Evolutionary conservation across 1,140 invertebrate species (phyloP), one percentile per base, ranked within the genome.

Genomic region (Drosophila nannoptera): DNA sequence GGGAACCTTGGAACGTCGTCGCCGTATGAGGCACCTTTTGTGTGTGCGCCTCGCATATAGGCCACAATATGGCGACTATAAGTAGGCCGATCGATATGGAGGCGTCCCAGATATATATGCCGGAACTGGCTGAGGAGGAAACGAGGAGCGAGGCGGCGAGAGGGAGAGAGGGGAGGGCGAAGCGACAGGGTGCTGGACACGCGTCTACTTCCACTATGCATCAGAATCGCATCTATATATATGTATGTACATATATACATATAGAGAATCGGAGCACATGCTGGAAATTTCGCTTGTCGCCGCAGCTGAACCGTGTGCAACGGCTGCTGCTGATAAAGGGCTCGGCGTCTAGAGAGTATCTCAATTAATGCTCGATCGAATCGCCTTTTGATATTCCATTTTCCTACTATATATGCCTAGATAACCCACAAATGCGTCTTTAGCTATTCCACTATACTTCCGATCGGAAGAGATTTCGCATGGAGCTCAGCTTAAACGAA

Each of bases 1-100:
- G 32, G 53, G 56, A 75, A 72, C 72, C 72, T 75, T 75, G 72
- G 52, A 61, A 62, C 72, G 67, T 69, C 53, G 49, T 35, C 69
- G 49, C 11, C 32, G 43, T 40, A 33, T 43, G 38, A 29, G 46
- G 38, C 49, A 67, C 55, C 68, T 58, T 61, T 54, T 67, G 53
- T 59, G 55, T 40, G 58, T 55, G 52, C 64, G 38, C 33, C 48
- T 54, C 62, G 68, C 49, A 66, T 53, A 66, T 65, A 66, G 68
- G 62, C 54, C 53, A 70, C 56, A 67, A 66, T 71, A 71, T 71
- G 55, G 63, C 49, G 63, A 54, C 63, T 60, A 71, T 67, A 71
- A 67, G 63, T 66, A 60, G 69, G 64, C 69, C 63, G 69, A 71
- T 71, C 56, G 64, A 61, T 50, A 42, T 71, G 43, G 35, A 55